Percentiles rank a stretch among this genome's conserved stretches.
phyloP scores from a whole-genome alignment of 2,797 vertebrate species.

The Heliangelus exortis region DNA sequence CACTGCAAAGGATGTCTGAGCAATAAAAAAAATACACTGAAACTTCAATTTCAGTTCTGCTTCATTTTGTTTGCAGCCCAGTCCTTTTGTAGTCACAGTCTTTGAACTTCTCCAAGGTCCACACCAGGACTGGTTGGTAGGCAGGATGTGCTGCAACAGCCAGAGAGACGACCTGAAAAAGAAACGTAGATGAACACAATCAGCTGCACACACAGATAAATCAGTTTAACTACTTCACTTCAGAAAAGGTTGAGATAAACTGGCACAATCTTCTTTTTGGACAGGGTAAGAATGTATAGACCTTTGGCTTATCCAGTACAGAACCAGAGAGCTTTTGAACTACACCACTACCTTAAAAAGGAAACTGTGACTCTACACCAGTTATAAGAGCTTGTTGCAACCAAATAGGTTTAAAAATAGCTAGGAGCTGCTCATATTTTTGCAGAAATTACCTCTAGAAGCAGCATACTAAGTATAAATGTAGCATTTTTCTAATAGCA shows the following conservation, averaged over 20 bases:
- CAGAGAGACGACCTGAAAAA: conserved; percentile 36
- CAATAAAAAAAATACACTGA: not conserved
- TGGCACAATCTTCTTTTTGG: conserved; percentile 2
- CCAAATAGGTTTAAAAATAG: conserved; percentile 1
- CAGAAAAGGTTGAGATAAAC: conserved; percentile 42
- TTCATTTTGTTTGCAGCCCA: conserved; percentile 12
- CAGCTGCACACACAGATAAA: not conserved
- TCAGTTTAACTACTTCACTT: conserved; percentile 1
- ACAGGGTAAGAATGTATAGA: not conserved
- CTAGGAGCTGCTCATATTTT: not conserved
- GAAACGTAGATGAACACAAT: conserved; percentile 29
- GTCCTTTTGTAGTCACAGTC: not conserved
- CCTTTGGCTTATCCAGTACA: not conserved
- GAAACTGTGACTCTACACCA: not conserved
- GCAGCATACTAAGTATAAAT: not conserved
- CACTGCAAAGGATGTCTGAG: conserved; percentile 1
- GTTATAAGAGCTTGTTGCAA: not conserved
- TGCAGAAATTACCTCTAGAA: not conserved
- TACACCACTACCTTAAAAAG: not conserved
- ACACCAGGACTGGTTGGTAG: not conserved
- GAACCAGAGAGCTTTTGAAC: not conserved
- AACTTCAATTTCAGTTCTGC: conserved; percentile 54
- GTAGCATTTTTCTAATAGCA: not conserved
- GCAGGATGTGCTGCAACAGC: conserved; percentile 39
- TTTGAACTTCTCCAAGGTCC: conserved; percentile 28